Evolutionary conservation across 2,797 vertebrate genomes (phyloP).

Genomic region (Chelonia mydas): DNA sequence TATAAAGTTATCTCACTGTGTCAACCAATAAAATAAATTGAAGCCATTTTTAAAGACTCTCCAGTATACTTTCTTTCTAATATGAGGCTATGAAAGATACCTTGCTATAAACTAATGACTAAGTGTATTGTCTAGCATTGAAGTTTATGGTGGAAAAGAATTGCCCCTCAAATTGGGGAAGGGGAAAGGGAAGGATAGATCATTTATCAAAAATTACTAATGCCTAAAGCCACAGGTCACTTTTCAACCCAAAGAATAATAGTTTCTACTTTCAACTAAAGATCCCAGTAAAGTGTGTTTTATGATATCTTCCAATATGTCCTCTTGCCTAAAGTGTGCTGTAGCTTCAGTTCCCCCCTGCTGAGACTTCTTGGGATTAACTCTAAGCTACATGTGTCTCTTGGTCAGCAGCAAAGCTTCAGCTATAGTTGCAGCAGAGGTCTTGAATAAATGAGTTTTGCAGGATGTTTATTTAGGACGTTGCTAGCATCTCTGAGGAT

Average conservation of each 20-base stretch:
- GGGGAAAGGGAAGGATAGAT: not conserved
- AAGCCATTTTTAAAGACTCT: slow-evolving; percentile 2
- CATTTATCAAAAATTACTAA: slow-evolving; percentile 70
- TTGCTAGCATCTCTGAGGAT: not conserved
- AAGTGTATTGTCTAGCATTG: slow-evolving; percentile 8
- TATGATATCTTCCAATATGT: slow-evolving; percentile 52
- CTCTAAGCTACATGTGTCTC: slow-evolving; percentile 28
- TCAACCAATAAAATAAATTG: not conserved
- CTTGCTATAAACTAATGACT: not conserved
- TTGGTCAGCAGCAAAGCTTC: not conserved
- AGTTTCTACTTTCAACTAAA: slow-evolving; percentile 69
- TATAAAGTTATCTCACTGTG: not conserved
- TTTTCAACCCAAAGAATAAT: slow-evolving; percentile 67
- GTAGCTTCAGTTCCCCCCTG: slow-evolving; percentile 2
- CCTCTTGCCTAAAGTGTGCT: slow-evolving; percentile 53
- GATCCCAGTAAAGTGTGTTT: slow-evolving; percentile 56
- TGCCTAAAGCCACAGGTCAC: slow-evolving; percentile 69
- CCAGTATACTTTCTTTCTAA: not conserved
- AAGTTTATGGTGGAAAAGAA: slow-evolving; percentile 58
- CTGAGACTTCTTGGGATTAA: slow-evolving; percentile 7
- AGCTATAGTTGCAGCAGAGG: not conserved
- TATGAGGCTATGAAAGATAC: slow-evolving; percentile 2
- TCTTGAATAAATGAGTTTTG: fast-evolving
- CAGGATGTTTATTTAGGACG: not conserved
- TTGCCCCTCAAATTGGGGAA: not conserved